Conservation (phyloP, 1,140 invertebrate species). For the Drosophila littoralis region DNA sequence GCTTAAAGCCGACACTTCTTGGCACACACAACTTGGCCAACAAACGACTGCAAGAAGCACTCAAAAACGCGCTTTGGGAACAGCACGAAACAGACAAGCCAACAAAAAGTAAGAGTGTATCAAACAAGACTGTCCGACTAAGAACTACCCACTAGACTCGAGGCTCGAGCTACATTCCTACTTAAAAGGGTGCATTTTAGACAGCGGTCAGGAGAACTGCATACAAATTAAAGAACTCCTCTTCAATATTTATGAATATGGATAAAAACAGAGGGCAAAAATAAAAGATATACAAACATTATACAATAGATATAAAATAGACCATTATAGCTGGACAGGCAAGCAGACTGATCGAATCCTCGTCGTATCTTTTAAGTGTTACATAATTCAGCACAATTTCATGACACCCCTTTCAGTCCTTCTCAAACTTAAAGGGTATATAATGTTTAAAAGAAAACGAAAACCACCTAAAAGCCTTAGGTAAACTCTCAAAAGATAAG, state of each 20-base stretch:
- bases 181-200: neutral
- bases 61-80: conserved; percentile 29
- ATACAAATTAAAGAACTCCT: too few species aligned
- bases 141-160: neutral
- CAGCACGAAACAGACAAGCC: conserved; percentile 29
- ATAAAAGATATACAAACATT: too few species aligned
- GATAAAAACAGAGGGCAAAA: too few species aligned
- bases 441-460: neutral
- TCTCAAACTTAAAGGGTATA: neutral
- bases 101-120: neutral
- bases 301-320: too few species aligned
- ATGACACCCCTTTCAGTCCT: too few species aligned
- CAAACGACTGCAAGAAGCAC: conserved; percentile 34
- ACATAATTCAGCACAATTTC: too few species aligned
- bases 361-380: too few species aligned
- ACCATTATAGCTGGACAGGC: too few species aligned
- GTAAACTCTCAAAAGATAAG: conserved; percentile 68
- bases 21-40: conserved; percentile 12
- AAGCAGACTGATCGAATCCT: too few species aligned
- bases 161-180: neutral
- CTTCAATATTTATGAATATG: too few species aligned
- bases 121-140: neutral
- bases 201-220: too few species aligned
- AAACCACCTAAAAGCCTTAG: conserved; percentile 49
- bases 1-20: conserved; percentile 35